A percentile compares a stretch with the other conserved stretches of the same genome.
These are phyloP conservation scores for Ceratothoa steindachneri DNA, from an alignment of 2,888 invertebrate species.

Conservation along the genomic window DNA sequence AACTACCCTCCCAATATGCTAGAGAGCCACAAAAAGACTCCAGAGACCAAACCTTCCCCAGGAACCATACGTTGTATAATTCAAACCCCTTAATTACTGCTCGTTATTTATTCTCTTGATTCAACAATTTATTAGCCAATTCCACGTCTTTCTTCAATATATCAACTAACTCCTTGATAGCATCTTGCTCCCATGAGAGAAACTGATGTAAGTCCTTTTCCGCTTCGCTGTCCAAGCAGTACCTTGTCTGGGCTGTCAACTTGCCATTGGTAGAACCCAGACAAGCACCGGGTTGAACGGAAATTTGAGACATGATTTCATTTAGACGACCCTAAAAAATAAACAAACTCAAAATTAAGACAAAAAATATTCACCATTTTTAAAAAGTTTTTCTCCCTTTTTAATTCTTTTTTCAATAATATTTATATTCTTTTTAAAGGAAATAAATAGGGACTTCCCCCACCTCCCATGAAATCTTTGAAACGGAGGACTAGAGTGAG, in stretches of 20 bases:
- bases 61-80: no score
- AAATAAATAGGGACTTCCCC: no score
- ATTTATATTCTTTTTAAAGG: no score
- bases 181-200: constrained; percentile 42
- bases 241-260: constrained; percentile 13
- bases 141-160: constrained; percentile 38
- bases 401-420: no score
- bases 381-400: no score
- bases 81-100: neutral
- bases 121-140: neutral
- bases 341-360: no score
- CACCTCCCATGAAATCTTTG: no score
- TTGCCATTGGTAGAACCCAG: neutral
- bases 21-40: no score
- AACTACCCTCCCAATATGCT: no score
- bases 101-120: neutral
- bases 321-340: constrained; percentile 72
- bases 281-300: constrained; percentile 38
- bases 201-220: constrained; percentile 38
- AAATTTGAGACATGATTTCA: constrained; percentile 80
- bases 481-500: no score
- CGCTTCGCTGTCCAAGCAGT: constrained; percentile 29
- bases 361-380: no score
- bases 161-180: constrained; percentile 33
- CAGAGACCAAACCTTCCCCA: no score